Base-by-base conservation (phyloP, 2,797 vertebrate genomes). In the Brachymystax lenok region DNA sequence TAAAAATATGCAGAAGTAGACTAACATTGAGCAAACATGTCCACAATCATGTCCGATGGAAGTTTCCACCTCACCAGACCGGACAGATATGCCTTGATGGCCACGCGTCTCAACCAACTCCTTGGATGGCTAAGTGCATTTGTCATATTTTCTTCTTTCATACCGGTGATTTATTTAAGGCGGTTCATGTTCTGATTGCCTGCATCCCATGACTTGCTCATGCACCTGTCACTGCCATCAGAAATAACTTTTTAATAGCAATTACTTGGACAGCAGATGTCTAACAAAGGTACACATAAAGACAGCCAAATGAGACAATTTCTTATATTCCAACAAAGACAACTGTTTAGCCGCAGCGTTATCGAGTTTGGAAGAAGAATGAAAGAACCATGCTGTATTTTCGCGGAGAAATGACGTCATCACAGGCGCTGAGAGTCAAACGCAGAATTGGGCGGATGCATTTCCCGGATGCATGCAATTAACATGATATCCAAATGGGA, bases 391-490 rank as follows among this genome's bases (percentile, higher is more conserved):
- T 78, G 88, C 86, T 83, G 86, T 80, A 87, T 92, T 91, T 90
- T 88, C 87, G 89, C 89, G 88, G 86, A 90, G 86, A 79, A 85
- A 79, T 88, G 80, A 87, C 91, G 90, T 93, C 90, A 88, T 30
- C 71, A 63, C 17, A 54, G 35, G 12, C 46, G 7, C 19, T 28
- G 69, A 61, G 78, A 82, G 80, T 80, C 74, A 85, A 84, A 54
- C 5, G 28, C 7, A 19, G 52, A 73, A 50, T n/a, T 21, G n/a
- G 16, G 27, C 27, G 16, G 74, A 77, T 77, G 79, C 83, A 50
- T 16, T 88, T 82, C 80, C 91, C 91, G 90, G 91, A 92, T 92
- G 89, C 84, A 4, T 87, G 84, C 85, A 89, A 85, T 91, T 88
- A 89, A 75, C 83, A 88, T 10, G 1, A 24, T 63, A 63, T 80